Percentiles rank a stretch among this genome's conserved stretches.
phyloP scores from a whole-genome alignment of 2,113 vertebrate species.

The Sylvia atricapilla region DNA sequence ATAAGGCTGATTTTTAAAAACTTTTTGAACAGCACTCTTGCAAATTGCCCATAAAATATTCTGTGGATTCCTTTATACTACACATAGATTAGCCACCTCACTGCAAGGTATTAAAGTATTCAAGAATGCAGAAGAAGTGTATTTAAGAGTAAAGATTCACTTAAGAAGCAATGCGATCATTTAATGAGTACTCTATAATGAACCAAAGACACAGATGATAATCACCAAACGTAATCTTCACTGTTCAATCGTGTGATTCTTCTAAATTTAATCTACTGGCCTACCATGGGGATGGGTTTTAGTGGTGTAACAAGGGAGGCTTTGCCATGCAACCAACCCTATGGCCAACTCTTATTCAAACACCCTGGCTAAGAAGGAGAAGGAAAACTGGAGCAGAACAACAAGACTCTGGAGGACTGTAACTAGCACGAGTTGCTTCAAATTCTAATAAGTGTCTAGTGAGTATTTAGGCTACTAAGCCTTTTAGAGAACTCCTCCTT shows the following conservation, averaged over 20 bases:
- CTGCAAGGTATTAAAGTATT: neutral
- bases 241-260: neutral
- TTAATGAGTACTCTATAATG: neutral
- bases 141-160: neutral
- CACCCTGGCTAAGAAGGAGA: neutral
- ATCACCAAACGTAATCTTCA: neutral
- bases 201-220: neutral
- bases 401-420: neutral
- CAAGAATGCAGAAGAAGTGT: neutral
- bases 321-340: neutral
- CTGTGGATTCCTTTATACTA: neutral
- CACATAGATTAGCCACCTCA: neutral
- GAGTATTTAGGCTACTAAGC: slow-evolving; percentile 29
- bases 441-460: neutral
- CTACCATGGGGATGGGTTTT: neutral
- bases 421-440: slow-evolving; percentile 6
- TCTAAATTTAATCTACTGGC: neutral
- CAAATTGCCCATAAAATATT: neutral
- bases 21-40: neutral
- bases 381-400: slow-evolving; percentile 1
- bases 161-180: neutral
- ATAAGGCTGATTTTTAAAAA: neutral
- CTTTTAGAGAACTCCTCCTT: slow-evolving; percentile 39
- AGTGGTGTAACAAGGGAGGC: neutral
- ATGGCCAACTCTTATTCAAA: neutral